phyloP scores from a whole-genome alignment of 2,797 vertebrate species.

The Todus mexicanus region DNA sequence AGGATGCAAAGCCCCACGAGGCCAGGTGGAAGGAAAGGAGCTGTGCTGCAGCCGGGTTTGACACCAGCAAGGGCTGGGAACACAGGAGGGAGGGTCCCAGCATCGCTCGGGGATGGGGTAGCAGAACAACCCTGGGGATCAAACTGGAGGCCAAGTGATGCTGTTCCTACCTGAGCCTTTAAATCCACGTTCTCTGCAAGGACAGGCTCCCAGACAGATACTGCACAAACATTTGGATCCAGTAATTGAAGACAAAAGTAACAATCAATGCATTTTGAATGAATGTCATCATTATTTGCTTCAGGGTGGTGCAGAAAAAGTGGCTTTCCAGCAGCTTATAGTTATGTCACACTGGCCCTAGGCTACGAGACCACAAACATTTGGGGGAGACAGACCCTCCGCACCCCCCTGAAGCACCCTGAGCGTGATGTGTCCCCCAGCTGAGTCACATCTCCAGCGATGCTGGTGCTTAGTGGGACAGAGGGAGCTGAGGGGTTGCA shows the following conservation, averaged over 20 bases:
- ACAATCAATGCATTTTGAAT: background rate
- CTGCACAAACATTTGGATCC: background rate
- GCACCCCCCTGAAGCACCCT: background rate
- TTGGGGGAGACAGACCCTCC: background rate
- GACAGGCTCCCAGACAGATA: background rate
- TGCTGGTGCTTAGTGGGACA: background rate
- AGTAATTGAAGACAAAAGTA: background rate
- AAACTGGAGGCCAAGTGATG: background rate
- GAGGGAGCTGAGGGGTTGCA: background rate
- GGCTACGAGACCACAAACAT: fast-evolving
- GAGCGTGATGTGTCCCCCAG: fast-evolving
- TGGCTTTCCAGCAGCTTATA: background rate
- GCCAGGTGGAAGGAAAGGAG: background rate
- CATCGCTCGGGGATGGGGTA: background rate
- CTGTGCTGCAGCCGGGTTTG: background rate
- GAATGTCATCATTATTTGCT: background rate
- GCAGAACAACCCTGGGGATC: background rate
- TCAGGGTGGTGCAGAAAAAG: background rate
- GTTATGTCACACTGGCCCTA: background rate
- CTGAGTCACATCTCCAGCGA: fast-evolving
- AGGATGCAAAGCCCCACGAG: background rate
- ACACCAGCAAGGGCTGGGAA: background rate
- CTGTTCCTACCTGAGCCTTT: background rate
- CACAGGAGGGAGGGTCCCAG: background rate
- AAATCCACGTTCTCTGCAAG: background rate